Evolutionary conservation across 1,140 invertebrate species (phyloP).

Genomic region (Venturia canescens): DNA sequence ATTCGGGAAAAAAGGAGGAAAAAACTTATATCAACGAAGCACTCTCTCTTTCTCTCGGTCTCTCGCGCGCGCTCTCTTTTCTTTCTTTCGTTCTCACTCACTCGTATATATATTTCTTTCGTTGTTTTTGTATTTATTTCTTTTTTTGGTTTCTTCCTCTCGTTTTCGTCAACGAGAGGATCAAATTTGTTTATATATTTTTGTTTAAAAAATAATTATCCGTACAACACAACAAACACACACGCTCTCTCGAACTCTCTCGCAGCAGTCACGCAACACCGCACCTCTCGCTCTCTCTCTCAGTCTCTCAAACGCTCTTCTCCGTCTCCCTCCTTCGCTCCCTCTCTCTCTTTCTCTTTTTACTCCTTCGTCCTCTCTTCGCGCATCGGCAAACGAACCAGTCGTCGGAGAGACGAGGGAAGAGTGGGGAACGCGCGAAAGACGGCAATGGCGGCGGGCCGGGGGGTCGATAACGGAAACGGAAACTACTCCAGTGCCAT

Average conservation of each 20-base stretch:
- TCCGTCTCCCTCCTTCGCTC: constrained; percentile 59
- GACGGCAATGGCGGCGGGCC: constrained; percentile 33
- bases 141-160: constrained; percentile 58
- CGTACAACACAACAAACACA: constrained; percentile 74
- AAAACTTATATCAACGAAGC: constrained; percentile 60
- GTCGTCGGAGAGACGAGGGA: constrained; percentile 50
- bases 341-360: neutral
- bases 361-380: constrained; percentile 35
- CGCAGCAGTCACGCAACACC: constrained; percentile 74
- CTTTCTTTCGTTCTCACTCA: constrained; percentile 36
- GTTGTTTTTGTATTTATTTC: constrained; percentile 48
- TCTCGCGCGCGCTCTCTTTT: constrained; percentile 9
- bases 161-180: constrained; percentile 56
- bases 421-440: constrained; percentile 49
- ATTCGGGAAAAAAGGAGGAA: constrained; percentile 27
- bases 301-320: constrained; percentile 40
- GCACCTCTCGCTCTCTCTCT: constrained; percentile 64
- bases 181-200: constrained; percentile 31
- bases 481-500: constrained; percentile 50
- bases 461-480: constrained; percentile 64
- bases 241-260: constrained; percentile 66
- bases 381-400: constrained; percentile 54
- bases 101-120: constrained; percentile 24
- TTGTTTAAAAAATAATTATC: constrained; percentile 54
- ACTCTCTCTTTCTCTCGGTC: constrained; percentile 39